Base-by-base conservation (phyloP, 2,113 vertebrate genomes). In the Leptodactylus fuscus region DNA sequence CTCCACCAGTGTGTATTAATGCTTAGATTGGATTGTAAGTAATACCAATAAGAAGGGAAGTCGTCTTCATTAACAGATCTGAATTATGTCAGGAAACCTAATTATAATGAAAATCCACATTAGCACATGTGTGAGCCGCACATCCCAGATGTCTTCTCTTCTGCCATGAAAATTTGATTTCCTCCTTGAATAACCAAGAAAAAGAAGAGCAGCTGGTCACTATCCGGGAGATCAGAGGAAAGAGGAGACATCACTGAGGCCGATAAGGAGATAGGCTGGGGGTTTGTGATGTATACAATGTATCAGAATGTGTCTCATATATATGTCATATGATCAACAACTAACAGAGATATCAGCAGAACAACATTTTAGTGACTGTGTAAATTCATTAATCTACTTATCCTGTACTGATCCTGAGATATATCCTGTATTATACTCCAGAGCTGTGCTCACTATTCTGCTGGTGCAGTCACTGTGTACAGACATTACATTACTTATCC, bases 81-180 rank as follows among this genome's bases (percentile, higher is more conserved):
- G 41, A 41, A 79, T 81, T 65, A 65, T 58, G 38, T 41, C 55
- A 3, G n/a, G 41, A 65, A 81, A 62, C 36, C n/a, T 65, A 16
- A 62, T 81, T 81, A 46, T 46, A 12, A n/a, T 13, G n/a, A 29
- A 62, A 81, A 65, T 58, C 44, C 22, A 13, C 36, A 62, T 32
- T 16, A 65, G 2, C 34, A 62, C 78, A 46, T 38, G 41, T 38
- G 58, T 18, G 38, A 24, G 38, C 76, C 20, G 20, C 53, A 65
- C 29, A 18, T 41, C 78, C 78, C 78, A 81, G 78, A 58, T 65
- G 78, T 65, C 78, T 65, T 38, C 9, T 22, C 41, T 36, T 9
- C 24, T 44, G 78, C 55, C 51, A 51, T 78, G 51, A 78, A 46
- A n/a, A 81, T 81, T 81, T 65, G 38, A 81, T 81, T 81, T 65